These are phyloP conservation scores for Hirudo medicinalis DNA, from an alignment of 1,140 invertebrate species.

Conservation along the genomic window DNA sequence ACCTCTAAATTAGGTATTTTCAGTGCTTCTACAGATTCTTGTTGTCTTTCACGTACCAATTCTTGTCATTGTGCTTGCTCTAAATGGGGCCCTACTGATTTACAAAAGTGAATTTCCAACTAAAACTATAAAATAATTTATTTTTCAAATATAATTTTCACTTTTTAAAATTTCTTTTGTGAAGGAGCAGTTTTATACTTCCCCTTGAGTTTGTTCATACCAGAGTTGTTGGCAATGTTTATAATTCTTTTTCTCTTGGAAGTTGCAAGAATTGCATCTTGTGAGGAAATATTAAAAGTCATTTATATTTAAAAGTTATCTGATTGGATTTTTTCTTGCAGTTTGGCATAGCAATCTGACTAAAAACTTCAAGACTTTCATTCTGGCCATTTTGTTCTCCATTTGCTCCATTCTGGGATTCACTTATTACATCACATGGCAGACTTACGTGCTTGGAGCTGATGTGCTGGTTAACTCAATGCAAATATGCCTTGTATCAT, in stretches of 20 bases:
- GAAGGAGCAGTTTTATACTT: neutral
- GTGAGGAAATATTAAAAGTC: neutral
- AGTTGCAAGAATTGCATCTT: neutral
- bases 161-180: neutral
- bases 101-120: slow-evolving; percentile 1
- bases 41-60: neutral
- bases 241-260: neutral
- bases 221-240: neutral
- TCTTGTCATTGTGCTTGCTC: neutral
- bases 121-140: neutral
- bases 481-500: neutral
- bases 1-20: neutral
- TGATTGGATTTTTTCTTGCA: neutral
- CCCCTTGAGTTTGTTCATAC: slow-evolving; percentile 3
- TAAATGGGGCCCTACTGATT: neutral
- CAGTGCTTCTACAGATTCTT: neutral
- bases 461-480: neutral
- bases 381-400: neutral
- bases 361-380: neutral
- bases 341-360: slow-evolving; percentile 3
- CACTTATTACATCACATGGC: neutral
- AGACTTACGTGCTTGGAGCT: slow-evolving; percentile 5
- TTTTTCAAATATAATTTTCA: neutral
- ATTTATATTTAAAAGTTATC: neutral
- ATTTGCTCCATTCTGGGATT: neutral